Evolutionary conservation across 2,888 invertebrate species (phyloP), one percentile per base, ranked within the genome.

Genomic region (Mythimna ferrago): DNA sequence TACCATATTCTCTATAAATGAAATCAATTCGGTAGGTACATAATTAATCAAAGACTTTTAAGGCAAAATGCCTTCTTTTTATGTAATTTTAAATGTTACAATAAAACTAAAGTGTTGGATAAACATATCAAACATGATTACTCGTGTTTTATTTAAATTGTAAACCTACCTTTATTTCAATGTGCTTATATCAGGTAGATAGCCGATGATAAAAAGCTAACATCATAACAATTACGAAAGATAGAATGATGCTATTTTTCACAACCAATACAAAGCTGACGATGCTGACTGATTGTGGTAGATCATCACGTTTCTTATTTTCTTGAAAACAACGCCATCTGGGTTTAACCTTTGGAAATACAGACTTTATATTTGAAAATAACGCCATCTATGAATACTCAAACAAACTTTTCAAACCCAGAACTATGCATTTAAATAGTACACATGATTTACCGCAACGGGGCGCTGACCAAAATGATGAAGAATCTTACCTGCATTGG

Each of bases 81-180:
- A 95, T 95, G 95, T 95, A 93, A 95, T 95, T 96, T 95, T 96
- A 94, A 95, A 95, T 95, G 95, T 96, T 96, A 95, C 61, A 2
- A 94, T 94, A 94, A 95, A 95, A n/a, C 19, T 2, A 9, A 95
- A 95, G 19, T 95, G 95, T 96, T 95, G 93, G 41, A 93, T 88
- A 93, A 94, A 94, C 94, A 95, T 95, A 94, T 94, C 94, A 93
- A 91, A 87, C 41, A 44, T 38, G 10, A 73, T 62, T 4, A 78
- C 62, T 72, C 58, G 77, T 87, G 90, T 94, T 95, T 95, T 83
- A 93, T 93, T 94, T 79, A n/a, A 7, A 54, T 5, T 6, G 4
- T 38, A 7, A n/a, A 38, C 10, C 54, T 53, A 57, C 19, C 26
- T 26, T n/a, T n/a, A 16, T 64, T 70, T 21, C 14, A 54, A 44